Evolutionary conservation across 1,140 invertebrate species (phyloP).

Genomic region (Drosophila arawakana): DNA sequence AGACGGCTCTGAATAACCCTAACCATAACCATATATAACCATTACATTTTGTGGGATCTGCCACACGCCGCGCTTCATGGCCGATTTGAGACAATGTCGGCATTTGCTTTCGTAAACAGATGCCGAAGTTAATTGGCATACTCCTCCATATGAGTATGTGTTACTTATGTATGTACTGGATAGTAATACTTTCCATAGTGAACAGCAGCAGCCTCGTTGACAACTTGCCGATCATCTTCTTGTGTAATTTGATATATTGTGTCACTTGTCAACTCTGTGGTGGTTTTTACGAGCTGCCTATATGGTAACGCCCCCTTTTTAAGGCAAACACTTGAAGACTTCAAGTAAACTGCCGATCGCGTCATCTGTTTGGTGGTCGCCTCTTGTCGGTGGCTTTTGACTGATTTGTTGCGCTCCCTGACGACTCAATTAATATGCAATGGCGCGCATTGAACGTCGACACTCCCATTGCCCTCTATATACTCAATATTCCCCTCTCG

Average conservation of each 20-base stretch:
- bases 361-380: constrained; percentile 42
- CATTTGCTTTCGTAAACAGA: constrained; percentile 75
- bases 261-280: constrained; percentile 75
- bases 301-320: constrained; percentile 34
- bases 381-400: constrained; percentile 72
- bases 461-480: constrained; percentile 42
- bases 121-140: constrained; percentile 80
- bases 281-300: constrained; percentile 78
- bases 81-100: constrained; percentile 66
- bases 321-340: background rate
- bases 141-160: constrained; percentile 45
- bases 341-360: constrained; percentile 16
- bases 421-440: constrained; percentile 83
- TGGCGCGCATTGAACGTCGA: constrained; percentile 71
- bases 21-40: background rate
- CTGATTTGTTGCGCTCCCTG: constrained; percentile 81
- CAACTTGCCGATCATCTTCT: constrained; percentile 82
- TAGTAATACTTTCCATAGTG: background rate
- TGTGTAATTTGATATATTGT: constrained; percentile 81
- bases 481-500: constrained; percentile 3
- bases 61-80: constrained; percentile 78
- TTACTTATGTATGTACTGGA: background rate
- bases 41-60: constrained; percentile 5
- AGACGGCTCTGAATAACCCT: background rate
- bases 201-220: constrained; percentile 46